Base-by-base conservation (phyloP, 2,888 invertebrate genomes). In the Keiferia lycopersicella region DNA sequence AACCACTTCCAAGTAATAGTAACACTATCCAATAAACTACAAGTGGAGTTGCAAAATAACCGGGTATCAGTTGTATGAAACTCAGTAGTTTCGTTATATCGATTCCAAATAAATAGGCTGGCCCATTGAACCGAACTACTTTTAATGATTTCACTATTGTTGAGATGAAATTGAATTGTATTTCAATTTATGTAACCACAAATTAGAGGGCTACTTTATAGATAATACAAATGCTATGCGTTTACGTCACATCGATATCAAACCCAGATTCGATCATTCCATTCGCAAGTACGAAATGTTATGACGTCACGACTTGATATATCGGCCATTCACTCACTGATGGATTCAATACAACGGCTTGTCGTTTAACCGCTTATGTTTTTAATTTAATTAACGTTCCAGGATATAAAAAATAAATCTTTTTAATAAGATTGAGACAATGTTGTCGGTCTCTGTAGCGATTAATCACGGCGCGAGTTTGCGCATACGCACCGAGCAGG, bases 391-490 rank as follows among this genome's bases (percentile, higher is more conserved):
- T 61, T 61, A 61, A 61, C 61, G 61, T 61, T 48, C 61, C 61
- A 61, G 61, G 61, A 61, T 61, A 61, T 39, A 61, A 64, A 71
- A 69, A 69, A 69, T 70, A 72, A 68, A 71, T 67, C 66, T 68
- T 64, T 71, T 73, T 72, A 70, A 69, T 70, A 69, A 59, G 68
- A 70, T 69, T 65, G 39, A 68, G 67, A 72, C 72, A 70, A 67
- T 70, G 69, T 71, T 66, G 68, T 68, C 62, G 66, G 69, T 71
- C 57, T 69, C 69, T 63, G 62, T 57, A 61, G 64, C 70, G 73
- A 74, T 77, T 75, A 75, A 71, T 74, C 69, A 69, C 68, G 65
- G 67, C 69, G 69, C 64, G 69, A 73, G 68, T 73, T 71, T 61
- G 66, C 51, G 56, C 64, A 16, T 45, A 26, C 64, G 39, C 70